Evolutionary conservation across 2,888 invertebrate genomes (phyloP), one percentile per base, ranked within the genome.

Genomic region (Nomada ruficornis): DNA sequence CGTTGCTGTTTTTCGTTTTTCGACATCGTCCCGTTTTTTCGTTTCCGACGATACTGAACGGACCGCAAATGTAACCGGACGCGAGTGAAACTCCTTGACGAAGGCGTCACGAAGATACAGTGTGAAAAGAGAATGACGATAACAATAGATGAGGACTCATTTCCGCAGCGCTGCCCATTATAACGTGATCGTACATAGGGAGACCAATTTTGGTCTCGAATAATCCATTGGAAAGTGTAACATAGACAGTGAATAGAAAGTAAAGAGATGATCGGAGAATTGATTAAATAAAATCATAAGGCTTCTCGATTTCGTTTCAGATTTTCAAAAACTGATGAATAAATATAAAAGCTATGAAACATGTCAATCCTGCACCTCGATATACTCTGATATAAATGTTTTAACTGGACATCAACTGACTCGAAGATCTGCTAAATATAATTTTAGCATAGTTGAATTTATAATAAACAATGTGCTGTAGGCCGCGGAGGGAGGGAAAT

Each of bases 121-220:
- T 20, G 29, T 47, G 29, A 69, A 69, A 55, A 62, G 52, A 44
- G 52, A 59, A 68, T 29, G 11, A 10, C 20, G 75, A 71, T 67
- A 75, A 47, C 36, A 59, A 63, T 57, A 79, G 63, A 79, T 63
- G 67, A 75, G 23, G 29, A 59, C 5, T 44, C 50, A 54, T 57
- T 80, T 80, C 80, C 77, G 72, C 29, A 36, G 7, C 20, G n/a
- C 11, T 57, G 15, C 9, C 36, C 54, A 29, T 18, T 72, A 23
- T 42, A 13, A 36, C 26, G 47, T 23, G 47, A 77, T 72, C 23
- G n/a, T 29, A 26, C 3, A 13, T 10, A 20, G 36, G 18, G 23
- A 42, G 62, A 52, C 47, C 23, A 15, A 50, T 55, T 44, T 44
- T 13, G 15, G 18, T 5, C 11, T 44, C 26, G 9, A 5, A 42